Conservation (phyloP, 2,888 invertebrate species). For the Nemapogon koenigi region DNA sequence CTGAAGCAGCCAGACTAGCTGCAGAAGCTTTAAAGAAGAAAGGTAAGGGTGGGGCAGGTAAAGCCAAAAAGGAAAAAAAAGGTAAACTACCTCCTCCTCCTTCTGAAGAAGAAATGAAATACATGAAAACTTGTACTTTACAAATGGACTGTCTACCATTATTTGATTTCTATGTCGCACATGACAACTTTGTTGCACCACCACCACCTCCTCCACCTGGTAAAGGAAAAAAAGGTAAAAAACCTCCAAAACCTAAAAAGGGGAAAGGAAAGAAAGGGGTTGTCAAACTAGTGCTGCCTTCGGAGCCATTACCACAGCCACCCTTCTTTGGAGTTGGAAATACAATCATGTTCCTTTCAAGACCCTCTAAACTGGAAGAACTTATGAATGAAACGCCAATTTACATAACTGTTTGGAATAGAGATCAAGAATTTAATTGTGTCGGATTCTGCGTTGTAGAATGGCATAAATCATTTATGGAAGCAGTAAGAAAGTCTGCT, state of each 20-base stretch:
- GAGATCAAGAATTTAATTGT: constrained; percentile 47
- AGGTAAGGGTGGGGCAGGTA: constrained; percentile 12
- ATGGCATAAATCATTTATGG: constrained; percentile 48
- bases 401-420: constrained; percentile 51
- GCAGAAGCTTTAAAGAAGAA: constrained; percentile 21
- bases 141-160: constrained; percentile 50
- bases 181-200: constrained; percentile 51
- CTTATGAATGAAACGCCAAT: constrained; percentile 42
- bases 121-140: constrained; percentile 49
- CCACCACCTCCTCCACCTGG: constrained; percentile 42
- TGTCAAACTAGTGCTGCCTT: constrained; percentile 36
- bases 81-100: constrained; percentile 44
- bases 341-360: constrained; percentile 44
- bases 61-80: constrained; percentile 35
- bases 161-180: constrained; percentile 53
- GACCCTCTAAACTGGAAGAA: constrained; percentile 46
- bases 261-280: constrained; percentile 29
- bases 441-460: constrained; percentile 40
- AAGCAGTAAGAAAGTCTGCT: constrained; percentile 34
- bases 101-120: constrained; percentile 55
- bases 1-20: constrained; percentile 17
- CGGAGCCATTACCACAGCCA: constrained; percentile 51
- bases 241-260: constrained; percentile 25
- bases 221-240: constrained; percentile 19
- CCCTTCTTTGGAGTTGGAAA: constrained; percentile 56